Evolutionary conservation across 2,888 invertebrate species (phyloP).

Genomic region (Aquatica leii): DNA sequence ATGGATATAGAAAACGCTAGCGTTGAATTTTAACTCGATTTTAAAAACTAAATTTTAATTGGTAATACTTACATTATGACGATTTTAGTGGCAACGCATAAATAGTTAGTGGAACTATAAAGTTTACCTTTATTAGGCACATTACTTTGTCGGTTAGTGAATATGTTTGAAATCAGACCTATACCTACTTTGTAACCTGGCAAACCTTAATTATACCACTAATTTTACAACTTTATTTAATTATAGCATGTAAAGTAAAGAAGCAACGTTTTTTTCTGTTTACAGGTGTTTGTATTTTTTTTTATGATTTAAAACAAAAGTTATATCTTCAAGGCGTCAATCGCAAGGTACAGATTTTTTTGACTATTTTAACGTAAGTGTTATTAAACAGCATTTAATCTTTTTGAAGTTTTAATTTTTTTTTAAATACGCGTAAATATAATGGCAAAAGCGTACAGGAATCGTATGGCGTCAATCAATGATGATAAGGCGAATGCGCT

Average conservation of each 20-base stretch:
- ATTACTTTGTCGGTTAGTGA: background rate
- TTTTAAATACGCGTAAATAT: too few relatives aligned
- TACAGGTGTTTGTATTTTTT: background rate
- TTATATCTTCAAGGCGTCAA: background rate
- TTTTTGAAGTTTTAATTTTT: too few relatives aligned
- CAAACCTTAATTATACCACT: slow-evolving; percentile 1
- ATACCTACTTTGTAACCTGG: background rate
- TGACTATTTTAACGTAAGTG: background rate
- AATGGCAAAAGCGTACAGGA: slow-evolving; percentile 45
- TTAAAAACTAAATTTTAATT: too few relatives aligned
- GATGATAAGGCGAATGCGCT: slow-evolving; percentile 52
- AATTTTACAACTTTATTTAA: background rate
- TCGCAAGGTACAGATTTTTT: too few relatives aligned
- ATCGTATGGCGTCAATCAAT: slow-evolving; percentile 55
- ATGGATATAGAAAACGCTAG: too few relatives aligned
- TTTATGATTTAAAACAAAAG: background rate
- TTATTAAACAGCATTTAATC: too few relatives aligned
- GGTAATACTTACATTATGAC: too few relatives aligned
- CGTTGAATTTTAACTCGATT: too few relatives aligned
- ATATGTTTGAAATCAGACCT: background rate
- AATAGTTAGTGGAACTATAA: too few relatives aligned
- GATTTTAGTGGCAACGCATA: too few relatives aligned
- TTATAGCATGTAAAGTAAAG: background rate
- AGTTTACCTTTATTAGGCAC: too few relatives aligned
- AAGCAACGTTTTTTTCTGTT: background rate